Percentiles rank a stretch among this genome's conserved stretches.
These are phyloP conservation scores for Muschampia staudingeri DNA, from an alignment of 2,888 invertebrate genomes.

Conservation along the genomic window DNA sequence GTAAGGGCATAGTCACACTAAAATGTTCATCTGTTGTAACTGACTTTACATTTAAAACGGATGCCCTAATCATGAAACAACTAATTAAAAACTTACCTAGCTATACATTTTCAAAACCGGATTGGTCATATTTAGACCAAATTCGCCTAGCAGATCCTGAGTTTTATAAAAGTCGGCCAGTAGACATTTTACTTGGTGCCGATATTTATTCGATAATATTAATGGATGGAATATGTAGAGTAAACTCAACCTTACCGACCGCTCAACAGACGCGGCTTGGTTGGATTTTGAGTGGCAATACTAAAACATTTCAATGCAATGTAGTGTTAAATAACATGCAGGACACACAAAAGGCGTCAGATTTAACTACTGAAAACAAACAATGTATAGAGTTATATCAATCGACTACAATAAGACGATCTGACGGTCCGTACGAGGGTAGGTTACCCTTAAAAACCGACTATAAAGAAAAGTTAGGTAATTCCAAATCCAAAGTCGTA, in stretches of 20 bases:
- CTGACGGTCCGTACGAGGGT: no score
- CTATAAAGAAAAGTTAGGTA: no score
- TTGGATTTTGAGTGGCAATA: conserved; percentile 61
- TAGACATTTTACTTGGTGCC: conserved; percentile 20
- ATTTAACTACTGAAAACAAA: no score
- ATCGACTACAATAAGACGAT: no score
- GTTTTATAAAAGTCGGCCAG: not conserved
- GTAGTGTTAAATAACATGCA: conserved; percentile 24
- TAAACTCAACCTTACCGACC: not conserved
- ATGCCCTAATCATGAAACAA: not conserved
- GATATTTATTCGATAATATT: conserved; percentile 2
- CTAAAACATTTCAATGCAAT: conserved; percentile 41
- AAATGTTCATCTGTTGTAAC: not conserved
- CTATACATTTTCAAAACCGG: not conserved
- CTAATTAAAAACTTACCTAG: conserved; percentile 28
- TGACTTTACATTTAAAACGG: not conserved
- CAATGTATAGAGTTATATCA: no score
- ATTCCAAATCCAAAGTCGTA: no score
- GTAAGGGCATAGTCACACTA: not conserved
- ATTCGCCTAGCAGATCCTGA: conserved; percentile 18
- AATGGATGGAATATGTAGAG: not conserved
- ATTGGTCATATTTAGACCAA: conserved; percentile 11
- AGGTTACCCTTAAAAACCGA: no score
- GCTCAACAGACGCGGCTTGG: conserved; percentile 64
- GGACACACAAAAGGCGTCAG: conserved; percentile 30